A percentile compares a stretch with the other conserved stretches of the same genome.
phyloP scores from a whole-genome alignment of 1,140 invertebrate species.

The Cotesia typhae region DNA sequence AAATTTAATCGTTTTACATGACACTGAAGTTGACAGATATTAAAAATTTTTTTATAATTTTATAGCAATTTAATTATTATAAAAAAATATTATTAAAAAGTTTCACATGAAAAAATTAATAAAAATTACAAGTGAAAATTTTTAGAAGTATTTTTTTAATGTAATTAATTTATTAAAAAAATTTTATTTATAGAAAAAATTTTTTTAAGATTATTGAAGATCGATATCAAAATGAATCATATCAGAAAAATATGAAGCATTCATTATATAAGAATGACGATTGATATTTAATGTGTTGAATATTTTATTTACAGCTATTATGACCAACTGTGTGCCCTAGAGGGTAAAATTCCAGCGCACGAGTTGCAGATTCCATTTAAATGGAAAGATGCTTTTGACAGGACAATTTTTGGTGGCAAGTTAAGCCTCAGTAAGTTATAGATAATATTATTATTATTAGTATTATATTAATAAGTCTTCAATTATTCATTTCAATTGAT shows the following conservation, averaged over 20 bases:
- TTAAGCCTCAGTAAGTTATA: slow-evolving; percentile 87
- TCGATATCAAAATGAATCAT: slow-evolving; percentile 6
- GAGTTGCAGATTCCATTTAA: slow-evolving; percentile 95
- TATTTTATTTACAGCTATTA: slow-evolving; percentile 82
- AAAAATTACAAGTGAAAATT: too few relatives aligned
- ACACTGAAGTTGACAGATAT: too few relatives aligned
- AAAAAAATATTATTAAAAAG: too few relatives aligned
- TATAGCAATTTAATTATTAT: too few relatives aligned
- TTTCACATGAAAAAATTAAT: too few relatives aligned
- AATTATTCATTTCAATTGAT: slow-evolving; percentile 23
- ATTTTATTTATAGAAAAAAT: neutral
- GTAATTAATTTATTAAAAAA: too few relatives aligned
- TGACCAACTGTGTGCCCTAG: slow-evolving; percentile 92
- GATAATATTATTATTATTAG: too few relatives aligned
- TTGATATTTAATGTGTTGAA: slow-evolving; percentile 5
- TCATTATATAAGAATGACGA: slow-evolving; percentile 25
- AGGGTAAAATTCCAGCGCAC: slow-evolving; percentile 91
- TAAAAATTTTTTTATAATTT: too few relatives aligned
- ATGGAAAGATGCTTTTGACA: slow-evolving; percentile 99
- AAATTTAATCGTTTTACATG: too few relatives aligned
- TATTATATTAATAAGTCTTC: too few relatives aligned
- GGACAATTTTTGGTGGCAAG: slow-evolving; percentile 91
- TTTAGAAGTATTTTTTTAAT: too few relatives aligned
- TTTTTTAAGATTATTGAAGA: neutral
- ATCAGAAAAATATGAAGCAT: neutral